A percentile compares a stretch with the other conserved stretches of the same genome.
phyloP scores from a whole-genome alignment of 2,113 vertebrate species.

The Acrocephalus kingi region DNA sequence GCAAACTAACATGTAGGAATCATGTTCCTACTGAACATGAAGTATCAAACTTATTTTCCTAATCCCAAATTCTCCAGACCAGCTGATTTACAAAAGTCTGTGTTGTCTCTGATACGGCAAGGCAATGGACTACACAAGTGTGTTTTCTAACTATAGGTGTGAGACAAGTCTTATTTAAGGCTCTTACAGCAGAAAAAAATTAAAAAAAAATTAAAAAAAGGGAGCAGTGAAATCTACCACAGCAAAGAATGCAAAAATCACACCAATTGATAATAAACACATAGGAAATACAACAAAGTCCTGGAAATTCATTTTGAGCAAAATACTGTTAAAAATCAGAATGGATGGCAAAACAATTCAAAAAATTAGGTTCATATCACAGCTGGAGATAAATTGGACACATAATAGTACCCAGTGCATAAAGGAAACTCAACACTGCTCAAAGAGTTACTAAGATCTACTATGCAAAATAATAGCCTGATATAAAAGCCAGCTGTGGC shows the following conservation, averaged over 20 bases:
- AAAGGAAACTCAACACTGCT: not conserved
- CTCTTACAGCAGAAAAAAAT: not conserved
- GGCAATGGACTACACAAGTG: not conserved
- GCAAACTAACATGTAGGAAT: not conserved
- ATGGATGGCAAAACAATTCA: not conserved
- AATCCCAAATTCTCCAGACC: not conserved
- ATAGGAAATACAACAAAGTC: not conserved
- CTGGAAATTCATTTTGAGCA: not conserved
- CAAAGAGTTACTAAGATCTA: not conserved
- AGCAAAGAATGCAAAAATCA: not conserved
- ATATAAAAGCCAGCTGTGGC: not conserved
- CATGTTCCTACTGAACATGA: not conserved
- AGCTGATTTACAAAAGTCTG: not conserved
- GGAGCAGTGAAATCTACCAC: not conserved
- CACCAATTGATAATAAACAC: not conserved
- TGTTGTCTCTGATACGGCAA: not conserved
- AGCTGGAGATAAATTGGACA: not conserved
- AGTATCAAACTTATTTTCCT: not conserved
- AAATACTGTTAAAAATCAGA: not conserved
- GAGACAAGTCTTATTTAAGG: not conserved
- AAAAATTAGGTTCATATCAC: not conserved
- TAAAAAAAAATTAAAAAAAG: too few relatives aligned
- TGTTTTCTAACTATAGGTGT: not conserved
- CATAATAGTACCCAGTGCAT: not conserved
- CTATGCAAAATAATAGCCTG: not conserved